A percentile compares a stretch with the other conserved stretches of the same genome.
These are phyloP conservation scores for Panulirus ornatus DNA, from an alignment of 1,140 invertebrate genomes.

Conservation along the genomic window DNA sequence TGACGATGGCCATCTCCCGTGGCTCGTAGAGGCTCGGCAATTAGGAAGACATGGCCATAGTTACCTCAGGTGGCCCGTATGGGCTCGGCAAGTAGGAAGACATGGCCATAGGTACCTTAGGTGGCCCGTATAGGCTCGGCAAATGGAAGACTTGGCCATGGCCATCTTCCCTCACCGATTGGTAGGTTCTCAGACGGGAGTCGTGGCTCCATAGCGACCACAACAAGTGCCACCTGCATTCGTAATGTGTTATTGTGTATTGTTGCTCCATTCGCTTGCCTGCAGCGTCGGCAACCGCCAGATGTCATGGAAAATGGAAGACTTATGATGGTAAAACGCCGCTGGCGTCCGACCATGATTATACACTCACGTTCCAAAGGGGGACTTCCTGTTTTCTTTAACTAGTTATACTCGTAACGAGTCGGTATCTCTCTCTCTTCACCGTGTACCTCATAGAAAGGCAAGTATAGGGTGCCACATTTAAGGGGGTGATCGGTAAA, in stretches of 20 bases:
- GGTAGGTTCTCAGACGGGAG: neutral
- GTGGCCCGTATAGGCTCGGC: neutral
- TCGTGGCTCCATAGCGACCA: neutral
- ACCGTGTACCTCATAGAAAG: no score
- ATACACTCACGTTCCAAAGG: neutral
- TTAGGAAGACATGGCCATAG: no score
- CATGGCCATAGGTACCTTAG: neutral
- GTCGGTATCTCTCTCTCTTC: no score
- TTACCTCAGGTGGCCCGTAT: no score
- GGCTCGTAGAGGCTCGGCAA: no score
- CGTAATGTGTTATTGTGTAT: constrained; percentile 8
- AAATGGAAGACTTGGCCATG: neutral
- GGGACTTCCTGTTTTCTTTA: neutral
- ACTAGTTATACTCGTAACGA: neutral
- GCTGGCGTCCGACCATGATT: neutral
- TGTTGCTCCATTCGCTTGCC: neutral
- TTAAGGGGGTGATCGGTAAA: no score
- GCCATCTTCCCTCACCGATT: neutral
- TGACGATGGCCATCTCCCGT: no score
- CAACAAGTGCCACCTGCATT: neutral
- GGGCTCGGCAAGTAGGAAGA: no score
- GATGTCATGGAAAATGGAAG: neutral
- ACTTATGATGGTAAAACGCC: neutral
- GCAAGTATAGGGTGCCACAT: no score
- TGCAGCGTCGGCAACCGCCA: neutral